Conservation (phyloP, 1,140 invertebrate genomes). For the Agrilus planipennis region DNA sequence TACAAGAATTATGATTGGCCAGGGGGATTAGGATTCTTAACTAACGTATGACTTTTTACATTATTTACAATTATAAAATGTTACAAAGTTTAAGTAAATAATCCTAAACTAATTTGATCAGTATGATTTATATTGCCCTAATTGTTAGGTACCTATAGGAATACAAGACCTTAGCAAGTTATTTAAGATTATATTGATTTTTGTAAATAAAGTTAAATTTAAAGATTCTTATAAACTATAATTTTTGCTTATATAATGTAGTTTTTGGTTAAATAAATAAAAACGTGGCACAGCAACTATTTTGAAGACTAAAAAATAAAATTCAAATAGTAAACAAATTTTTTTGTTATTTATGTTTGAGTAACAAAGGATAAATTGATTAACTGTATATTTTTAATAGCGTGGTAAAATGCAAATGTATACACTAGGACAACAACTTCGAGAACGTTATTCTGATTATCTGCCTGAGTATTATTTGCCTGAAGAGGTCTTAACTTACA, state of each 20-base stretch:
- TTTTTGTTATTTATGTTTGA: slow-evolving; percentile 10
- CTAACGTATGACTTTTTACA: slow-evolving; percentile 51
- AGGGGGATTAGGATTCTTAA: slow-evolving; percentile 54
- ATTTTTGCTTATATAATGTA: background rate
- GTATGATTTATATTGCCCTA: too few species aligned
- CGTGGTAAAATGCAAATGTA: slow-evolving; percentile 66
- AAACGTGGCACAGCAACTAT: background rate
- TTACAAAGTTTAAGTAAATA: too few species aligned
- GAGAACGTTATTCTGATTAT: slow-evolving; percentile 53
- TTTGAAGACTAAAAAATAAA: background rate
- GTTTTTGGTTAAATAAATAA: background rate
- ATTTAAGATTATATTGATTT: too few species aligned
- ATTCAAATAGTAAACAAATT: background rate
- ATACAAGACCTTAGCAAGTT: too few species aligned
- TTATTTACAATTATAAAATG: too few species aligned
- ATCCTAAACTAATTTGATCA: too few species aligned
- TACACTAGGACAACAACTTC: slow-evolving; percentile 60
- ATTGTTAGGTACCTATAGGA: too few species aligned
- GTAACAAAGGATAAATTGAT: background rate
- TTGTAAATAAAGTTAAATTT: too few species aligned
- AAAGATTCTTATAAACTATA: too few species aligned
- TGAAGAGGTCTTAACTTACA: slow-evolving; percentile 55
- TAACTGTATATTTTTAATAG: slow-evolving; percentile 37
- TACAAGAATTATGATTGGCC: slow-evolving; percentile 44
- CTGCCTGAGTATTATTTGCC: slow-evolving; percentile 49